Evolutionary conservation across 1,140 invertebrate genomes (phyloP).

Genomic region (Archegozetes longisetosus): DNA sequence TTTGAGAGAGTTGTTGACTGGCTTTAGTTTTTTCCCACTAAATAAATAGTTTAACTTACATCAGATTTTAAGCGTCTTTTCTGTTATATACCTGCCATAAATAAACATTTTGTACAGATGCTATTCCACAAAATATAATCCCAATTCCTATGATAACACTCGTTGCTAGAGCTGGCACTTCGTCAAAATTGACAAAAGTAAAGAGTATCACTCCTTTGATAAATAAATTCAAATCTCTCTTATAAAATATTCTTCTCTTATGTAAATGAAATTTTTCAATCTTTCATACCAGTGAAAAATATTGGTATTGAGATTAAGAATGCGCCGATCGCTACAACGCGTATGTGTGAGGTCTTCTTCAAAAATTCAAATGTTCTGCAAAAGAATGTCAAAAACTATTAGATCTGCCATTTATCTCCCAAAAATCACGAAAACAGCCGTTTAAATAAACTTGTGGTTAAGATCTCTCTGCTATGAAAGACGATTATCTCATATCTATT

Average conservation of each 20-base stretch:
- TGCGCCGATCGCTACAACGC: conserved; percentile 74
- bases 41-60: neutral
- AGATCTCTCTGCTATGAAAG: no score
- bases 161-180: conserved; percentile 71
- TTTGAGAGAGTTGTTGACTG: conserved; percentile 24
- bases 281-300: conserved; percentile 61
- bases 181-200: conserved; percentile 79
- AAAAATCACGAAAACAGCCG: no score
- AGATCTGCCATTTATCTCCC: neutral
- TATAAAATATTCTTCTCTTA: neutral
- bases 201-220: conserved; percentile 83
- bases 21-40: conserved; percentile 18
- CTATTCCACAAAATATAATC: conserved; percentile 75
- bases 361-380: conserved; percentile 71
- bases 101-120: conserved; percentile 84
- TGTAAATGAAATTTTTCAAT: neutral
- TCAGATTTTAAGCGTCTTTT: neutral
- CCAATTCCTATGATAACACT: conserved; percentile 71
- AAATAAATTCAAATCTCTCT: no score
- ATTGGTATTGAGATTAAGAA: conserved; percentile 86
- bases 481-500: no score
- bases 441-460: no score
- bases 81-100: conserved; percentile 50
- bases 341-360: conserved; percentile 68
- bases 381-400: conserved; percentile 30